phyloP scores from a whole-genome alignment of 2,797 vertebrate species.

The Loriculus beryllinus region DNA sequence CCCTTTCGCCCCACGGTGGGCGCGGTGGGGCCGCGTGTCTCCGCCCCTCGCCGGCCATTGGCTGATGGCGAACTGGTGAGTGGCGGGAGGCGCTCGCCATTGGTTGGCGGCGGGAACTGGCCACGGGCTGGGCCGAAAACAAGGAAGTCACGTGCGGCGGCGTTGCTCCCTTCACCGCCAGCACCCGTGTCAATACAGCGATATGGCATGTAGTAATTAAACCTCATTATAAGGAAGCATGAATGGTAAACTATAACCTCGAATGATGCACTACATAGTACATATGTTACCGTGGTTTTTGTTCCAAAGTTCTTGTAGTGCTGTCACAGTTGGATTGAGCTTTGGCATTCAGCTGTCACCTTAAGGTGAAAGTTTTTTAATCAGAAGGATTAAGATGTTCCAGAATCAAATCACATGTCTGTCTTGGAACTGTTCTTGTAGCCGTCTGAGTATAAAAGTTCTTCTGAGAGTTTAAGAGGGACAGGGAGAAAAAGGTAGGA shows the following conservation, averaged over 20 bases:
- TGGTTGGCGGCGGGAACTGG: conserved; percentile 78
- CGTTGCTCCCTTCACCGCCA: background rate
- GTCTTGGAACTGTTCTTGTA: background rate
- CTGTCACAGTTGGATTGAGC: background rate
- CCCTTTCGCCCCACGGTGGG: background rate
- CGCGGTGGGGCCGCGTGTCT: background rate
- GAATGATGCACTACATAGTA: background rate
- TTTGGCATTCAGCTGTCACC: background rate
- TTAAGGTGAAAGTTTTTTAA: background rate
- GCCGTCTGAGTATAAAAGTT: background rate
- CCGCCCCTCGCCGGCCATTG: conserved; percentile 75
- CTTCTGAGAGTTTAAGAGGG: background rate
- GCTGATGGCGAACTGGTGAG: conserved; percentile 90
- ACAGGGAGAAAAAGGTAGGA: accelerated
- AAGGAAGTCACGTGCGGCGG: conserved; percentile 71
- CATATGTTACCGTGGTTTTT: background rate
- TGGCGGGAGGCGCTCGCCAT: conserved; percentile 66
- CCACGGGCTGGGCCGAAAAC: conserved; percentile 77
- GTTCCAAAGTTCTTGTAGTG: background rate
- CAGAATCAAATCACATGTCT: background rate
- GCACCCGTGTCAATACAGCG: background rate
- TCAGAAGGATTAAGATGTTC: background rate
- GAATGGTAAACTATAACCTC: background rate
- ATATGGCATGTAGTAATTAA: background rate
- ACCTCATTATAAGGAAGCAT: background rate